Percentiles rank a stretch among this genome's conserved stretches.
Evolutionary conservation across 2,888 invertebrate species (phyloP).

Genomic region (Acanthosepion lycidas): DNA sequence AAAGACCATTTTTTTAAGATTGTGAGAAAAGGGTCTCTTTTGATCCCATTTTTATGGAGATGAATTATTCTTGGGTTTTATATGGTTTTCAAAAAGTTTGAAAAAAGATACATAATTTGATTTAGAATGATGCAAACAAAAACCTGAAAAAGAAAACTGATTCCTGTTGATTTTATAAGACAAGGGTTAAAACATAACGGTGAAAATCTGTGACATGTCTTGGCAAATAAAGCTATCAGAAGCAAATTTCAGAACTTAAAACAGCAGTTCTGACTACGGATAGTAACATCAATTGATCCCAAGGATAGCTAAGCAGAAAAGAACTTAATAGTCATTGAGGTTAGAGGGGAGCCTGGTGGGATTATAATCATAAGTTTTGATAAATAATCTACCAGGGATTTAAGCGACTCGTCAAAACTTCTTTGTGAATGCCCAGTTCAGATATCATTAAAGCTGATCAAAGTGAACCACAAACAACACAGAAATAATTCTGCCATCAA

Average conservation of each 20-base stretch:
- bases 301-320: background rate
- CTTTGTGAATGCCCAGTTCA: background rate
- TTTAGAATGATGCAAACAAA: no score
- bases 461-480: conserved; percentile 17
- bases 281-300: background rate
- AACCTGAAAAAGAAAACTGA: no score
- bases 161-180: no score
- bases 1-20: no score
- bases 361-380: conserved; percentile 33
- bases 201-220: background rate
- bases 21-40: no score
- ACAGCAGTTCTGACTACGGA: conserved; percentile 1
- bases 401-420: background rate
- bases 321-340: background rate
- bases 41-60: no score
- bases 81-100: no score
- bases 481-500: conserved; percentile 33
- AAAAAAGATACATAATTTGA: no score
- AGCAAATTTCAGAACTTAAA: background rate
- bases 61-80: no score
- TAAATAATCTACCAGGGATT: conserved; percentile 33
- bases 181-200: background rate
- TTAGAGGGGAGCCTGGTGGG: background rate
- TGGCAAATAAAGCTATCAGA: conserved; percentile 33
- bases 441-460: conserved; percentile 33